phyloP scores from a whole-genome alignment of 2,888 invertebrate genomes.

The Cosmia trapezina region DNA sequence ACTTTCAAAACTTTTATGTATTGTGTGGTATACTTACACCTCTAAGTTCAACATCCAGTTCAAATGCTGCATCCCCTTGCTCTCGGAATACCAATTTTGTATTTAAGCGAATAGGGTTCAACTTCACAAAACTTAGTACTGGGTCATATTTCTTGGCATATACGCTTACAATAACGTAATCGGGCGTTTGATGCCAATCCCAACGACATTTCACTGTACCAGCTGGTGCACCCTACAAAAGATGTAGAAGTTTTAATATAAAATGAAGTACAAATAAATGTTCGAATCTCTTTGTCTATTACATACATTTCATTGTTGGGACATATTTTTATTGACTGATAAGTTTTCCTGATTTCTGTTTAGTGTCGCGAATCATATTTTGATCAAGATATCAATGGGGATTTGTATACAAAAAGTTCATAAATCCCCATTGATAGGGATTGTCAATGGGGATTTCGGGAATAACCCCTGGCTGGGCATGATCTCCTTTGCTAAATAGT shows the following conservation, averaged over 20 bases:
- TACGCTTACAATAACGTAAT: constrained; percentile 95
- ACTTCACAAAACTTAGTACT: constrained; percentile 92
- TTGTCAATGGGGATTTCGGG: too few relatives aligned
- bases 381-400: too few relatives aligned
- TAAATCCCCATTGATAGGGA: too few relatives aligned
- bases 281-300: background rate
- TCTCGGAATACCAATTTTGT: constrained; percentile 94
- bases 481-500: background rate
- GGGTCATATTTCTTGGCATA: constrained; percentile 98
- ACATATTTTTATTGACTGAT: background rate
- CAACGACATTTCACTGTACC: constrained; percentile 93
- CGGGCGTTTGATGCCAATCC: constrained; percentile 98
- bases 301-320: background rate
- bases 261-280: background rate
- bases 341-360: too few relatives aligned
- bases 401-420: too few relatives aligned
- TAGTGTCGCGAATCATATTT: too few relatives aligned
- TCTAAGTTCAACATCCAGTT: constrained; percentile 94
- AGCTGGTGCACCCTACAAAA: constrained; percentile 88
- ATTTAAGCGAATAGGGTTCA: constrained; percentile 95
- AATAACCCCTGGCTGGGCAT: background rate
- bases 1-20: background rate
- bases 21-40: constrained; percentile 91
- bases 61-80: constrained; percentile 93
- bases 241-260: background rate